Evolutionary conservation across 2,113 vertebrate species (phyloP).

Genomic region (Psilopsiagon aurifrons): DNA sequence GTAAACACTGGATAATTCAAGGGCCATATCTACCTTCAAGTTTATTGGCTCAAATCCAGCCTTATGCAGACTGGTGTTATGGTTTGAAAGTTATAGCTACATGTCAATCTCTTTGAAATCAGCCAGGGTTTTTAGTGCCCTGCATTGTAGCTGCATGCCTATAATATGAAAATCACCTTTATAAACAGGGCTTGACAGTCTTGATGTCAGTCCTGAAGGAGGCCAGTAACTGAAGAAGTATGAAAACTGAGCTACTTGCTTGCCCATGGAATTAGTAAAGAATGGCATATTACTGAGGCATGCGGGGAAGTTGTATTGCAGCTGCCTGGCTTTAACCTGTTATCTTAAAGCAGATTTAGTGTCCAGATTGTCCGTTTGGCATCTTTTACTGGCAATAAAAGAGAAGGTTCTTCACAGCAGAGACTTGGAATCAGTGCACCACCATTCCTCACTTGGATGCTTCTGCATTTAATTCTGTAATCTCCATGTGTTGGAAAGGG

Average conservation of each 20-base stretch:
- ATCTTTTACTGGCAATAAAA: background rate
- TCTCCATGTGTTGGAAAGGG: background rate
- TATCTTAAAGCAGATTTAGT: background rate
- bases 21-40: background rate
- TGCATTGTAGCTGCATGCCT: background rate
- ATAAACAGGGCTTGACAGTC: background rate
- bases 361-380: background rate
- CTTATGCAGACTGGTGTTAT: background rate
- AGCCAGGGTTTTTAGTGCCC: background rate
- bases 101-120: background rate
- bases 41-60: background rate
- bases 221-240: background rate
- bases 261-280: background rate
- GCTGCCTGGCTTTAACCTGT: background rate
- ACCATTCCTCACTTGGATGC: background rate
- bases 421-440: background rate
- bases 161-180: background rate
- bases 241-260: background rate
- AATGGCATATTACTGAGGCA: background rate
- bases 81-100: background rate
- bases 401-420: background rate
- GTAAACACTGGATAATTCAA: background rate
- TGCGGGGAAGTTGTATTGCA: background rate
- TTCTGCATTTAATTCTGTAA: background rate
- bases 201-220: background rate